A percentile compares a stretch with the other conserved stretches of the same genome.
These are phyloP conservation scores for Pithys albifrons DNA, from an alignment of 2,113 vertebrate species.

Conservation along the genomic window DNA sequence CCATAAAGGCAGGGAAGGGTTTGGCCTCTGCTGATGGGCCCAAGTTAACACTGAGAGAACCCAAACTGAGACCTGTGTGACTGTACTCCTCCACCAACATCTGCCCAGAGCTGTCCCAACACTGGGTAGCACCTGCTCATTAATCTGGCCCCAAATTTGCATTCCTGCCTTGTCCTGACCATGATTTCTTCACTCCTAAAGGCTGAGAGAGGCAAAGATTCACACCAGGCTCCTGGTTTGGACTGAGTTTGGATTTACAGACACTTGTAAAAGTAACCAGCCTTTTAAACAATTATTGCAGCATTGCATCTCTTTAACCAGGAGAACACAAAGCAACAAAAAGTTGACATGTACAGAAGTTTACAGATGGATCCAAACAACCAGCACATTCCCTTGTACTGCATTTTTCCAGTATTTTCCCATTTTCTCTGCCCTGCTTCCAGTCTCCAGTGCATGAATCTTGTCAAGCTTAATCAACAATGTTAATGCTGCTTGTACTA, in stretches of 20 bases:
- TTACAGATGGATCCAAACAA: not conserved
- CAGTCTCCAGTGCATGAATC: too few species aligned
- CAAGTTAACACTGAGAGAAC: not conserved
- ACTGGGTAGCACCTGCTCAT: not conserved
- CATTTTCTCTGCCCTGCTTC: not conserved
- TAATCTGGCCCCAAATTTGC: not conserved
- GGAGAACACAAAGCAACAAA: not conserved
- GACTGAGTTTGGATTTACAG: not conserved
- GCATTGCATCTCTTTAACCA: not conserved
- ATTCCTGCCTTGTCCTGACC: not conserved
- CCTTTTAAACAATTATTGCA: not conserved
- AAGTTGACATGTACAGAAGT: accelerated
- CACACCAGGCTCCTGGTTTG: not conserved
- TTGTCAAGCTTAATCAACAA: not conserved
- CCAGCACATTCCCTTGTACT: not conserved
- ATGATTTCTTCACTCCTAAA: not conserved
- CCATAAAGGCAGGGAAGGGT: not conserved
- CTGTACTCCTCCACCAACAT: accelerated
- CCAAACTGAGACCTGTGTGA: not conserved
- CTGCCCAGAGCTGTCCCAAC: accelerated
- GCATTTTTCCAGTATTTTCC: not conserved
- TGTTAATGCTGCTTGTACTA: not conserved
- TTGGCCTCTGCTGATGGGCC: not conserved
- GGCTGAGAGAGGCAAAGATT: not conserved
- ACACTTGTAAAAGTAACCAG: not conserved